Base-by-base conservation (phyloP, 2,113 vertebrate species). In the Osmerus eperlanus region DNA sequence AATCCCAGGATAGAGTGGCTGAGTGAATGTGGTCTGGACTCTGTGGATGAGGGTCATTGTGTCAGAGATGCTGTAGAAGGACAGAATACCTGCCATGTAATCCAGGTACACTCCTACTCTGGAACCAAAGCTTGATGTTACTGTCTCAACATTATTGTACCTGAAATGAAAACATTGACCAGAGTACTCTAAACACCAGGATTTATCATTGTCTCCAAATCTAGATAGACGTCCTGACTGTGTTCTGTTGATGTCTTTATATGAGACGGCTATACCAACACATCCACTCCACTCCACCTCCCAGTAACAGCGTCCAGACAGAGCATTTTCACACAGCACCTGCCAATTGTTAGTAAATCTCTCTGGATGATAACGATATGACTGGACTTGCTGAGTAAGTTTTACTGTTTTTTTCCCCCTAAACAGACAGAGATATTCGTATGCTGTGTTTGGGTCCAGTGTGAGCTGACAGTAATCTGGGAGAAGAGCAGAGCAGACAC, bases 11-110 rank as follows among this genome's bases (percentile, higher is more conserved):
- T n/a, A 58, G 19, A 58, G 16, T n/a, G 55, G n/a, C 55, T 58
- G 2, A 58, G 18, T 58, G 64, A 73, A 73, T 73, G 29, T 66
- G 71, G 71, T 73, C 51, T 70, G 60, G 14, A 70, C 56, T n/a
- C 58, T 66, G 67, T 78, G 67, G 51, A 74, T 67, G 66, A 66
- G 36, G 61, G 71, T 74, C 71, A 78, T 74, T 56, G 54, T 70
- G 55, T 70, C 32, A 25, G 62, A 28, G 53, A 78, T 41, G 71
- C 51, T 75, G 56, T 73, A 72, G 41, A 80, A 76, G 28, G 54
- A 62, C 36, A 80, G 73, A 62, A 5, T 58, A 36, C 55, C 55
- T 58, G 55, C n/a, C 18, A 3, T 58, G n/a, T 58, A 11, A 19
- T 58, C 55, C 55, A 21, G 55, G 18, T 58, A 58, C 5, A 58